Conservation (phyloP, 2,888 invertebrate species). For the Microctonus brassicae region DNA sequence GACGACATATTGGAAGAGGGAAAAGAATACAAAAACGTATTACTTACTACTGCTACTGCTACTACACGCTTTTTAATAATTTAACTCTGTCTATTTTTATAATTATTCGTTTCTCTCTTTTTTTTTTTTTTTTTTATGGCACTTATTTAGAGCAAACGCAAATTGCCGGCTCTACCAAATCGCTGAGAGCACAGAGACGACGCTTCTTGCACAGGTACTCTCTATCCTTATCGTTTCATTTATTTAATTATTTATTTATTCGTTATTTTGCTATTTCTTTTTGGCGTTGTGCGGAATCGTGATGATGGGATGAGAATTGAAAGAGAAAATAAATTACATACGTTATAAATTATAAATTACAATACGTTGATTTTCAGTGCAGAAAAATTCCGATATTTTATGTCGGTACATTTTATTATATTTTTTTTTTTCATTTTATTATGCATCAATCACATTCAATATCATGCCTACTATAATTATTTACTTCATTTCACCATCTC, state of each 20-base stretch:
- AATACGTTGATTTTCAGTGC: not conserved
- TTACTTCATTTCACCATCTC: not conserved
- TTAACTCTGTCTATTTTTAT: conserved; percentile 38
- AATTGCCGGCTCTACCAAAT: conserved; percentile 69
- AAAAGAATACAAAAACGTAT: not conserved
- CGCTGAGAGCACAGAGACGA: conserved; percentile 70
- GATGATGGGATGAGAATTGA: not conserved
- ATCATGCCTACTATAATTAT: not conserved
- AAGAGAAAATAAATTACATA: too few relatives aligned
- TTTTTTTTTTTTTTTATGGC: too few relatives aligned
- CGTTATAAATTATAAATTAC: not conserved
- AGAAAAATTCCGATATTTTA: not conserved
- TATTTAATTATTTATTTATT: conserved; percentile 37
- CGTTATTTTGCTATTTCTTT: conserved; percentile 3
- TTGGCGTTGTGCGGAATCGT: not conserved
- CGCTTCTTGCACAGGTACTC: conserved; percentile 70
- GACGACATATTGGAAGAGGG: too few relatives aligned
- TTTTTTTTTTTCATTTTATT: conserved; percentile 32
- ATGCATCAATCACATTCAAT: not conserved
- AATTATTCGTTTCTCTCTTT: conserved; percentile 65
- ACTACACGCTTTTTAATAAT: not conserved
- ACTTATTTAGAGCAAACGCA: conserved; percentile 69
- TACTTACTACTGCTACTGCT: too few relatives aligned
- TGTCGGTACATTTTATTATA: not conserved
- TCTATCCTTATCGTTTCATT: conserved; percentile 56